Evolutionary conservation across 2,888 invertebrate genomes (phyloP), one percentile per base, ranked within the genome.

Genomic region (Papilio gigon): DNA sequence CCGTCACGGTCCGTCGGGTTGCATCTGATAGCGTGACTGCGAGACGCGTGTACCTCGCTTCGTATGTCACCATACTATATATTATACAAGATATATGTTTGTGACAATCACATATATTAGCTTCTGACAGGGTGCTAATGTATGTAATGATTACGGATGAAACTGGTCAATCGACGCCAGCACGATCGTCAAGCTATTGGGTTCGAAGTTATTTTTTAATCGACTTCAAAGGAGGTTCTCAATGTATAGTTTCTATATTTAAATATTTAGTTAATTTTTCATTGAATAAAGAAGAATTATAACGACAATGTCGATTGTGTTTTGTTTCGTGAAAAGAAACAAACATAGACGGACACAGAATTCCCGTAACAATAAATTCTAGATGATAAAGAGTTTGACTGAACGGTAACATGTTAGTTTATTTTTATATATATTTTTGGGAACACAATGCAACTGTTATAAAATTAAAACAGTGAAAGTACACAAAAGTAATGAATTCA

Each of bases 1-100:
- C 68, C 64, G 68, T 65, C 68, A 69, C 68, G 68, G 37, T 35
- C 65, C 68, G 68, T 65, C 65, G 64, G 40, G 53, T 53, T 33
- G 65, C 65, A 69, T 69, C 68, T 69, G 68, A 65, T 69, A 69
- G 65, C 65, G 59, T 50, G 59, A 35, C 35, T 59, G 59, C 37
- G 37, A 44, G 64, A 58, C 68, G 64, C 35, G 53, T 65, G 50
- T 42, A 68, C 27, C 68, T 58, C 64, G 59, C 68, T 64, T 64
- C 65, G 30, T 69, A 53, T 65, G 53, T 69, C 68, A 69, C 65
- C 56, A 64, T 65, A 59, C 14, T 61, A 50, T 65, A 60, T 69
- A 59, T 68, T 64, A 60, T 50, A 17, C 9, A 20, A 40, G 61
- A 62, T 56, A 61, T 40, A 37, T 61, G 67, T 50, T 53, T 50